phyloP scores from a whole-genome alignment of 2,113 vertebrate genomes.

The Antigone vipio region DNA sequence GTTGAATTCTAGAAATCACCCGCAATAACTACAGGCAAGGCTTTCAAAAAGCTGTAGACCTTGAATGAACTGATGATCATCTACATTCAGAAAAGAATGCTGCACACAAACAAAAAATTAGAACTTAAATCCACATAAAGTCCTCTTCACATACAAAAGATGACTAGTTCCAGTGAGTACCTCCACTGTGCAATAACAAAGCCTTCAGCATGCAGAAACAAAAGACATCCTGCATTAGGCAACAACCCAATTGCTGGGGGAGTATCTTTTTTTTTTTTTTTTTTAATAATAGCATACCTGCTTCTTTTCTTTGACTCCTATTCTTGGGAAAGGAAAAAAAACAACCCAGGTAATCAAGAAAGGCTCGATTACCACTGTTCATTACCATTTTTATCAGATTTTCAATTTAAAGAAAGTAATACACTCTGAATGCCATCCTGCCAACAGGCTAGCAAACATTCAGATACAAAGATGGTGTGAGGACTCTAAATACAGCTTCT shows the following conservation, averaged over 20 bases:
- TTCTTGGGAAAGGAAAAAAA: background rate
- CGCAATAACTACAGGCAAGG: background rate
- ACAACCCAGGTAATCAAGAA: constrained; percentile 14
- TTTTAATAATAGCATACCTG: constrained; percentile 61
- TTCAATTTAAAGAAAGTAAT: background rate
- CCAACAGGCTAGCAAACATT: background rate
- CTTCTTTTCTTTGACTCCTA: constrained; percentile 47
- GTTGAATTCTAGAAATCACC: background rate
- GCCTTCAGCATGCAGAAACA: constrained; percentile 67
- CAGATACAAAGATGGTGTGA: background rate
- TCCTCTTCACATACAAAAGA: constrained; percentile 67
- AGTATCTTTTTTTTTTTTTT: constrained; percentile 40
- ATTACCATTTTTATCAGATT: constrained; percentile 12
- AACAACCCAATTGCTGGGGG: constrained; percentile 35
- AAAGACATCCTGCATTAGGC: constrained; percentile 65
- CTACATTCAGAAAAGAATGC: constrained; percentile 65
- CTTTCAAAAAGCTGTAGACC: constrained; percentile 40
- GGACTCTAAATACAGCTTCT: background rate
- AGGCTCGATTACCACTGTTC: background rate
- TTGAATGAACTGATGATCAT: constrained; percentile 62
- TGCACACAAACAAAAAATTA: constrained; percentile 59
- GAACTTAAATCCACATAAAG: constrained; percentile 70
- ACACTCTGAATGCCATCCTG: background rate
- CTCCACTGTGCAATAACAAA: constrained; percentile 55
- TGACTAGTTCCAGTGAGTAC: constrained; percentile 51